Percentiles rank a stretch among this genome's conserved stretches.
Evolutionary conservation across 2,888 invertebrate genomes (phyloP).

Genomic region (Xestia ashworthii): DNA sequence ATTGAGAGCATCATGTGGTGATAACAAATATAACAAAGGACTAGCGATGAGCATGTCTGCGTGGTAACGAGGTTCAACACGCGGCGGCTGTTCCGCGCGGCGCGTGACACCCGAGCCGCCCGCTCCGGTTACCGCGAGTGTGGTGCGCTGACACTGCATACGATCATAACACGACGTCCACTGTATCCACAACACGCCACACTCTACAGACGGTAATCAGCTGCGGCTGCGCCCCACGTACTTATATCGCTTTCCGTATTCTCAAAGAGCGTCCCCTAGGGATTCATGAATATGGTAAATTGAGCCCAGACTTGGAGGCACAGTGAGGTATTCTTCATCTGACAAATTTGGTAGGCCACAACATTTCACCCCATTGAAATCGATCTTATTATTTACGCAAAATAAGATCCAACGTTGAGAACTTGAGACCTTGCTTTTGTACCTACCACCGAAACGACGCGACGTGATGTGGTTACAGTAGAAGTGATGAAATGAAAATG

Average conservation of each 20-base stretch:
- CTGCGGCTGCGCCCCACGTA: neutral
- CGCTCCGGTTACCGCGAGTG: constrained; percentile 6
- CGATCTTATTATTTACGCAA: neutral
- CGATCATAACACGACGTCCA: neutral
- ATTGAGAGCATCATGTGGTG: too few relatives aligned
- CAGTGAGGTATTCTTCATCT: neutral
- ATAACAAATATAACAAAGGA: too few relatives aligned
- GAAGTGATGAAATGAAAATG: too few relatives aligned
- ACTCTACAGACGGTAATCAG: too few relatives aligned
- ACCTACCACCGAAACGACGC: too few relatives aligned
- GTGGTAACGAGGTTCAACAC: neutral
- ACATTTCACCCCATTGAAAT: neutral
- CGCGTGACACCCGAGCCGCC: constrained; percentile 1
- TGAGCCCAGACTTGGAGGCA: too few relatives aligned
- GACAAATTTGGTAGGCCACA: neutral
- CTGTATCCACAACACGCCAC: neutral
- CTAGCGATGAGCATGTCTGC: too few relatives aligned
- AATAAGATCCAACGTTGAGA: too few relatives aligned
- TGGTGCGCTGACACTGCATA: neutral
- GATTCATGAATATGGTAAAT: too few relatives aligned
- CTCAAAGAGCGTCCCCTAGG: neutral
- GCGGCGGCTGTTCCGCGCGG: too few relatives aligned
- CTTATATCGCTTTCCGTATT: neutral
- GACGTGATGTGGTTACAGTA: neutral
- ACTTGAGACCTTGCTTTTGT: too few relatives aligned